These are phyloP conservation scores for Mus minutoides DNA, from an alignment of 2,797 vertebrate species.

Conservation along the genomic window DNA sequence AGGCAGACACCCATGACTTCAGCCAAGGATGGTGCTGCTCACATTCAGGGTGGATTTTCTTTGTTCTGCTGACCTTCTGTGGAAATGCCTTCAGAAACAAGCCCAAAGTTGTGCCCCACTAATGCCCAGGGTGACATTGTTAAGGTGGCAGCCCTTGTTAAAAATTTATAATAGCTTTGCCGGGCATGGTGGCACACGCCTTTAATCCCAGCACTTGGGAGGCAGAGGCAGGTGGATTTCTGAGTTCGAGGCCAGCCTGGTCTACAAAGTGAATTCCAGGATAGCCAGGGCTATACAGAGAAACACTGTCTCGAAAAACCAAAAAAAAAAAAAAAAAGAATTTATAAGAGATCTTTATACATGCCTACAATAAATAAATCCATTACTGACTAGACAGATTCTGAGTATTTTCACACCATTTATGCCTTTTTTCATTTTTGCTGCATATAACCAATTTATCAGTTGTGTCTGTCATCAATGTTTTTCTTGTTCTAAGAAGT, in stretches of 20 bases:
- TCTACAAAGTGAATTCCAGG: too few species aligned
- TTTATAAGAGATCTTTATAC: not conserved
- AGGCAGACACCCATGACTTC: not conserved
- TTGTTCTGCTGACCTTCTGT: not conserved
- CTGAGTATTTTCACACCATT: not conserved
- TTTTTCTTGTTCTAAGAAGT: not conserved
- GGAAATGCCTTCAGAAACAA: not conserved
- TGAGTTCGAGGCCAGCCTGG: too few species aligned
- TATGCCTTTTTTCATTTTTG: slow-evolving; percentile 32
- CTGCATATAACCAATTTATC: slow-evolving; percentile 18
- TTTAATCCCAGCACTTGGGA: too few species aligned
- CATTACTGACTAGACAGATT: not conserved
- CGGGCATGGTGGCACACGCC: too few species aligned
- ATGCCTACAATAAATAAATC: not conserved
- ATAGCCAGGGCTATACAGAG: too few species aligned
- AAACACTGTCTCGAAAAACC: too few species aligned
- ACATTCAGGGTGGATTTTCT: not conserved
- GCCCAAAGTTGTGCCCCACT: not conserved
- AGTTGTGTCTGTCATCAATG: not conserved
- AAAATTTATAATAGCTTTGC: not conserved
- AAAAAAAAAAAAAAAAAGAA: too few species aligned
- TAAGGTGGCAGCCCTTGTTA: not conserved
- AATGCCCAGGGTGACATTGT: not conserved
- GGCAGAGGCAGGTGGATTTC: too few species aligned
- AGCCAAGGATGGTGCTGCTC: not conserved